Base-by-base conservation (phyloP, 1,140 invertebrate species). In the Hyles euphorbiae region DNA sequence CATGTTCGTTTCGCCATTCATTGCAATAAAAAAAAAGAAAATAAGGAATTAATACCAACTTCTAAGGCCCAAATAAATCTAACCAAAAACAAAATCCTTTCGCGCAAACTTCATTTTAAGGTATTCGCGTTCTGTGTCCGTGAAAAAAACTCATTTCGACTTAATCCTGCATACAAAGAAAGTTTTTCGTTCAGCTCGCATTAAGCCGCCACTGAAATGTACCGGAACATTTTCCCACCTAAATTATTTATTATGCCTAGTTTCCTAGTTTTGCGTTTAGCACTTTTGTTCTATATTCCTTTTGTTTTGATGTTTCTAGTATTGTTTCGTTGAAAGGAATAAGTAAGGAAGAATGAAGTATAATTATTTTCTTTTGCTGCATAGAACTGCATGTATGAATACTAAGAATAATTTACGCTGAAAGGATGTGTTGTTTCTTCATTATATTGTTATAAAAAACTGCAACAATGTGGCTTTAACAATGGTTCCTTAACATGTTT, bases 101-200 rank as follows among this genome's bases (percentile, higher is more conserved):
- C 49, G 8, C 36, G 56, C 43, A 52, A 54, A 63, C 44, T 45
- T 45, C n/a, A 22, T 40, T 40, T 8, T 5, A 40, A 40, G 36
- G 36, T 40, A 40, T 40, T 5, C 36, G 36, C 36, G 8, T 40
- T 40, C 36, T 40, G 36, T 8, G 36, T 8, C 44, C 22, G 58
- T 69, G 63, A 69, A 69, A 65, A 22, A 72, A 72, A 67, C 67
- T 67, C 70, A 66, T 72, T 72, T 67, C 49, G 57, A 57, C 60
- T 63, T 67, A 72, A 72, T 70, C 70, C 67, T 58, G 36, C 44
- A 46, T 63, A 70, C 61, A 72, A n/a, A 67, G 64, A 64, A 70
- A 72, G 47, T 72, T 72, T 61, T 33, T 46, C 65, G 58, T 62
- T 34, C 58, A 52, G 34, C 50, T 46, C 44, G 43, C 52, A 53